phyloP scores from a whole-genome alignment of 2,888 invertebrate species.

The Caenorhabditis virilis region DNA sequence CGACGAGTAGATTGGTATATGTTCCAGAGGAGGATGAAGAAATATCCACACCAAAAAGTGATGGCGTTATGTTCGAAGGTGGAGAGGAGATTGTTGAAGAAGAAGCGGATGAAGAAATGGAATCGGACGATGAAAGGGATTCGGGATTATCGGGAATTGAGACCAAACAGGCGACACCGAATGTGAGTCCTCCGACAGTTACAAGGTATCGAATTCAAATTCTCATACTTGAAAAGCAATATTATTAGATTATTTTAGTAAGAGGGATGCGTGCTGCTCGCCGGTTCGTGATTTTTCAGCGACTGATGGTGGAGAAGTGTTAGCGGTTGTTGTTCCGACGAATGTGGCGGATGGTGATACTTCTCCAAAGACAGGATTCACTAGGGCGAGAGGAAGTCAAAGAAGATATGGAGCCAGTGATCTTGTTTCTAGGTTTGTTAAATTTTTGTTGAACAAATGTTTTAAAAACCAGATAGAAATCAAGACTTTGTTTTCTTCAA shows the following conservation, averaged over 20 bases:
- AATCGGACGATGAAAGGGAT: slow-evolving; percentile 27
- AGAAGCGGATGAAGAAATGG: slow-evolving; percentile 1
- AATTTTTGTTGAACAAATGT: not conserved
- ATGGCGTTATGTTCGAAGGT: slow-evolving; percentile 8
- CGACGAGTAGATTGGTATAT: slow-evolving; percentile 7
- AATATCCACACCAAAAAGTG: not conserved
- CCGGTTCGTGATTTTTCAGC: slow-evolving; percentile 52
- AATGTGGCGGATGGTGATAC: slow-evolving; percentile 1
- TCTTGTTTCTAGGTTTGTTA: not conserved
- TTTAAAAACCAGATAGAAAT: too few species aligned
- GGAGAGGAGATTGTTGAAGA: slow-evolving; percentile 2
- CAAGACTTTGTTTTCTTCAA: not conserved
- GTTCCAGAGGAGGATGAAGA: slow-evolving; percentile 35
- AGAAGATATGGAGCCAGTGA: slow-evolving; percentile 12
- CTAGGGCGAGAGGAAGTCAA: slow-evolving; percentile 12
- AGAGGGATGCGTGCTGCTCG: slow-evolving; percentile 62
- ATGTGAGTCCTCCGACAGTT: not conserved
- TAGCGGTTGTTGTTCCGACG: too few species aligned
- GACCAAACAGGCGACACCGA: not conserved
- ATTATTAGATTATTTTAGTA: slow-evolving; percentile 26
- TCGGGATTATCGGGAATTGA: slow-evolving; percentile 47
- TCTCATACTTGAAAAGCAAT: not conserved
- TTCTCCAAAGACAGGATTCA: not conserved
- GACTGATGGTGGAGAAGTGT: not conserved
- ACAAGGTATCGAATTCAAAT: not conserved